phyloP scores from a whole-genome alignment of 2,797 vertebrate genomes.

The Naso thynnoides region DNA sequence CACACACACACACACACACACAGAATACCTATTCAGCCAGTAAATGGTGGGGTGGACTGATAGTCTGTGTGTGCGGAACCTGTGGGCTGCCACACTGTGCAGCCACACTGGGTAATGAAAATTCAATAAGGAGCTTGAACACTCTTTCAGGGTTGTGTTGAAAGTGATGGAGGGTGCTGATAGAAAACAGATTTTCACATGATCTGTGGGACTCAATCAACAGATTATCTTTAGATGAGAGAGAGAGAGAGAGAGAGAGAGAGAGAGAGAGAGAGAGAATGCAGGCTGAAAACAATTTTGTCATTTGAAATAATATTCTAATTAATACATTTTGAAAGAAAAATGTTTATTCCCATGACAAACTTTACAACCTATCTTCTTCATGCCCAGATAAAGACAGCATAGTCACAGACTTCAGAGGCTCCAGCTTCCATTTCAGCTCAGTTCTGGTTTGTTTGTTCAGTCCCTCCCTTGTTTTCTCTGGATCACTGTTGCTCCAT shows the following conservation, averaged over 20 bases:
- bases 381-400: not conserved
- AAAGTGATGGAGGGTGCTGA: not conserved
- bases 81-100: constrained; percentile 15
- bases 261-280: not conserved
- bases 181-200: not conserved
- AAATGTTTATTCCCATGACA: not conserved
- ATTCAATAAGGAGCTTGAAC: constrained; percentile 35
- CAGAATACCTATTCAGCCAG: constrained; percentile 1
- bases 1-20: constrained; percentile 2
- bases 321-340: not conserved
- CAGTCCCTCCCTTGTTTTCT: too few species aligned
- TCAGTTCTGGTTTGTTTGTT: not conserved
- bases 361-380: not conserved
- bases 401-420: not conserved
- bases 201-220: not conserved
- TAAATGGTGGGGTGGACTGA: constrained; percentile 11
- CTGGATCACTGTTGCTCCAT: too few species aligned
- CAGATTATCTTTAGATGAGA: not conserved
- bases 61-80: constrained; percentile 10
- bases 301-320: not conserved
- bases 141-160: constrained; percentile 5
- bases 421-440: not conserved
- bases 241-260: not conserved
- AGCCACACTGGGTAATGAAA: constrained; percentile 20
- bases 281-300: not conserved